phyloP scores from a whole-genome alignment of 1,140 invertebrate genomes.

The Diprion similis region DNA sequence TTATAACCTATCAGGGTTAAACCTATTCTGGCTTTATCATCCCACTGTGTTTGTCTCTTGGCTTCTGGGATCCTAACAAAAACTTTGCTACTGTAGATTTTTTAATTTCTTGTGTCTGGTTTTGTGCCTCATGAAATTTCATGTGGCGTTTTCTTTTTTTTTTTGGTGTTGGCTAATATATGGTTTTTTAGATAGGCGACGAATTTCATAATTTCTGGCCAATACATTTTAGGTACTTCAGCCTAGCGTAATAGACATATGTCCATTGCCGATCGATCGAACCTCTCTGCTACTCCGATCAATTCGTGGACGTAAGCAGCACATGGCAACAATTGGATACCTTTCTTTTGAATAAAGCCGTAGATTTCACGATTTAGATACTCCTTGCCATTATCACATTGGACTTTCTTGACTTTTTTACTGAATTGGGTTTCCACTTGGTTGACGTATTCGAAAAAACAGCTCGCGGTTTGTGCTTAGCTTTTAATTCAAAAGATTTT shows the following conservation, averaged over 20 bases:
- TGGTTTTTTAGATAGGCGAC: conserved; percentile 38
- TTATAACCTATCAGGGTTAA: background rate
- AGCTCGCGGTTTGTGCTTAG: conserved; percentile 42
- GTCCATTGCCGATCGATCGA: conserved; percentile 40
- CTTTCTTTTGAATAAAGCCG: conserved; percentile 28
- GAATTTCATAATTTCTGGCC: conserved; percentile 35
- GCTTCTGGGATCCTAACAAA: conserved; percentile 45
- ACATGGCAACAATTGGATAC: conserved; percentile 45
- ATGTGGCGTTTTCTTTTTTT: conserved; percentile 45
- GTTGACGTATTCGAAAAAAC: conserved; percentile 34
- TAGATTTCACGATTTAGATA: conserved; percentile 40
- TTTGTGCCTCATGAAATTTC: conserved; percentile 44
- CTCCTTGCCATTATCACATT: conserved; percentile 53
- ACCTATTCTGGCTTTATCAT: conserved; percentile 38
- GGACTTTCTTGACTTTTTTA: conserved; percentile 42
- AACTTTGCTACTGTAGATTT: conserved; percentile 34
- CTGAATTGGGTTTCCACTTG: conserved; percentile 30
- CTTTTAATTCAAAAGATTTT: conserved; percentile 44
- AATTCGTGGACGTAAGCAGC: conserved; percentile 51
- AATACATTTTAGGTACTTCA: conserved; percentile 38
- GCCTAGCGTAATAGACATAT: conserved; percentile 30
- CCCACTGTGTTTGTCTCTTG: conserved; percentile 44
- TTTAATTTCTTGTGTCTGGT: conserved; percentile 40
- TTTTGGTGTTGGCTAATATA: conserved; percentile 43
- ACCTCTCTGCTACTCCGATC: conserved; percentile 50